phyloP scores from a whole-genome alignment of 2,113 vertebrate species.

The Rutilus rutilus region DNA sequence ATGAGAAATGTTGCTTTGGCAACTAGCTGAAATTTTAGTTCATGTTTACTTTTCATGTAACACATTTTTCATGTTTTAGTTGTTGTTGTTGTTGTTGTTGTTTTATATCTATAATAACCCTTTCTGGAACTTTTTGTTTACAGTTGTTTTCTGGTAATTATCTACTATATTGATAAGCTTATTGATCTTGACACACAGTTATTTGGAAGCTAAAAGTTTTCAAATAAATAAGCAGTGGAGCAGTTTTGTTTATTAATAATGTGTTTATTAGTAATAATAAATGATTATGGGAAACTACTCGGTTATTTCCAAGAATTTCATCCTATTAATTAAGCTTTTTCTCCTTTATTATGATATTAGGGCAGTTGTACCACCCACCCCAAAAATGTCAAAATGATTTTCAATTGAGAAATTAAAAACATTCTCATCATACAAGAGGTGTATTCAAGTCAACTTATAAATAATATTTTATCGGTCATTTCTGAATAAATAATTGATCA shows the following conservation, averaged over 20 bases:
- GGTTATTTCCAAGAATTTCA: too few relatives aligned
- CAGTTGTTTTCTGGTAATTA: too few relatives aligned
- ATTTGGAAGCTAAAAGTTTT: too few relatives aligned
- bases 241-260: background rate
- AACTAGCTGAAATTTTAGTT: background rate
- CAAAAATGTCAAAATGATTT: background rate
- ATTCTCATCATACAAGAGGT: background rate
- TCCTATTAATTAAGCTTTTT: too few relatives aligned
- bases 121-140: background rate
- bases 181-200: too few relatives aligned
- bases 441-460: background rate
- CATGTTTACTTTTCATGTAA: background rate
- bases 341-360: too few relatives aligned
- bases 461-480: background rate
- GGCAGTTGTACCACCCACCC: too few relatives aligned
- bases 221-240: background rate
- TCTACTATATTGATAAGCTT: too few relatives aligned
- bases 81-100: too few relatives aligned
- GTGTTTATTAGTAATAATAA: background rate
- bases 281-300: background rate
- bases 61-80: background rate
- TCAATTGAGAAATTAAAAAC: background rate
- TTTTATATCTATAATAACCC: background rate
- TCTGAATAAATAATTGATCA: background rate
- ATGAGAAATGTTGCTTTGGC: background rate